phyloP scores from a whole-genome alignment of 2,113 vertebrate genomes.

The Himantopus leucocephalus region DNA sequence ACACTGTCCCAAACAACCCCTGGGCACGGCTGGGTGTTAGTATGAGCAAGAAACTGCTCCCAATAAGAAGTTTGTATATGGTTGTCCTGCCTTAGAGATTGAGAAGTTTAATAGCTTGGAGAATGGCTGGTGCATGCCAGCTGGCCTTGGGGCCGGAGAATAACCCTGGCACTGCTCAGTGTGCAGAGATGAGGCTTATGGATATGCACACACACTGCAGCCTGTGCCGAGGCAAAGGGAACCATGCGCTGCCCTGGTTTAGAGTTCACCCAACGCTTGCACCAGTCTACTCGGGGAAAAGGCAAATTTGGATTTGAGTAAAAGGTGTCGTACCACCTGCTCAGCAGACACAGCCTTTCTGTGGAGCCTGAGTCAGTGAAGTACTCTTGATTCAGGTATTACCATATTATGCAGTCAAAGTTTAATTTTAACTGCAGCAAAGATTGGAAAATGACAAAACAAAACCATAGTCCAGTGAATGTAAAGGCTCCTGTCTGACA shows the following conservation, averaged over 20 bases:
- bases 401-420: neutral
- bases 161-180: neutral
- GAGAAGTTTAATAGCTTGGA: neutral
- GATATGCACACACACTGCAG: neutral
- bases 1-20: neutral
- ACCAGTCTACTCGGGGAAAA: neutral
- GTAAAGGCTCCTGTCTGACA: neutral
- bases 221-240: neutral
- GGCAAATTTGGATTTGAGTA: neutral
- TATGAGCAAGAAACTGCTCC: neutral
- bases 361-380: neutral
- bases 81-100: neutral
- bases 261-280: neutral
- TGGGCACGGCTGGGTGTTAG: neutral
- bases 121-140: neutral
- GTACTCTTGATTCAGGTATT: neutral
- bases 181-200: neutral
- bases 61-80: neutral
- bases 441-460: neutral
- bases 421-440: neutral
- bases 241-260: too few relatives aligned
- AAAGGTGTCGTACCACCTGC: neutral
- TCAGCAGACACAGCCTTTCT: neutral
- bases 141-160: rapidly evolving
- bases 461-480: neutral